Percentiles rank a stretch among this genome's conserved stretches.
These are phyloP conservation scores for Holcopasites calliopsidis DNA, from an alignment of 1,140 invertebrate genomes.

Conservation along the genomic window DNA sequence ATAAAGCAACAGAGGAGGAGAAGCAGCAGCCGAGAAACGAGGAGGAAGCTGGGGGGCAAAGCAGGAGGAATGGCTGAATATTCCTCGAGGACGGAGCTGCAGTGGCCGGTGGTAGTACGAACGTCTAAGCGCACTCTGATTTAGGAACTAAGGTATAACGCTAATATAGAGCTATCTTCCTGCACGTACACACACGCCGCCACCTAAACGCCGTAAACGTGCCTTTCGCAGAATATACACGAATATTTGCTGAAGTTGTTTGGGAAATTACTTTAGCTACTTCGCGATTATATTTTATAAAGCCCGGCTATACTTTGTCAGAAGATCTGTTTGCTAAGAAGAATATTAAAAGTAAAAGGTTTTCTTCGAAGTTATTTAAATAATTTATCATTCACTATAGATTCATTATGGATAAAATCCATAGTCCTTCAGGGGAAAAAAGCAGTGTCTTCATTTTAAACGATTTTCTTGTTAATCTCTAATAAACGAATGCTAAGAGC, in stretches of 20 bases:
- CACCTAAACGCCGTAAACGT: slow-evolving; percentile 18
- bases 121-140: slow-evolving; percentile 66
- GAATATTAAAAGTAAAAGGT: neutral
- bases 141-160: slow-evolving; percentile 68
- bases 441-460: too few relatives aligned
- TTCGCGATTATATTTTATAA: neutral
- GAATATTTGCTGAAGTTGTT: neutral
- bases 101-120: slow-evolving; percentile 51
- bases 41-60: slow-evolving; percentile 60
- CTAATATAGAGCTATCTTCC: slow-evolving; percentile 71
- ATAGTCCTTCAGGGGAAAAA: too few relatives aligned
- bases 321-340: too few relatives aligned
- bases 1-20: slow-evolving; percentile 58
- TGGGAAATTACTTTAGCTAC: neutral
- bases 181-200: slow-evolving; percentile 22
- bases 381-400: too few relatives aligned
- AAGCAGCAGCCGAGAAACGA: slow-evolving; percentile 58
- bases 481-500: too few relatives aligned
- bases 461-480: too few relatives aligned
- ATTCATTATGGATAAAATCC: too few relatives aligned
- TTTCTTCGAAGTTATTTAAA: too few relatives aligned
- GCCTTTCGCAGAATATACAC: slow-evolving; percentile 29
- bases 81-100: slow-evolving; percentile 67
- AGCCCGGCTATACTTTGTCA: neutral
- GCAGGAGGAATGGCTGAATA: slow-evolving; percentile 69